Evolutionary conservation across 2,888 invertebrate species (phyloP), one percentile per base, ranked within the genome.

Genomic region (Linyphia triangularis): DNA sequence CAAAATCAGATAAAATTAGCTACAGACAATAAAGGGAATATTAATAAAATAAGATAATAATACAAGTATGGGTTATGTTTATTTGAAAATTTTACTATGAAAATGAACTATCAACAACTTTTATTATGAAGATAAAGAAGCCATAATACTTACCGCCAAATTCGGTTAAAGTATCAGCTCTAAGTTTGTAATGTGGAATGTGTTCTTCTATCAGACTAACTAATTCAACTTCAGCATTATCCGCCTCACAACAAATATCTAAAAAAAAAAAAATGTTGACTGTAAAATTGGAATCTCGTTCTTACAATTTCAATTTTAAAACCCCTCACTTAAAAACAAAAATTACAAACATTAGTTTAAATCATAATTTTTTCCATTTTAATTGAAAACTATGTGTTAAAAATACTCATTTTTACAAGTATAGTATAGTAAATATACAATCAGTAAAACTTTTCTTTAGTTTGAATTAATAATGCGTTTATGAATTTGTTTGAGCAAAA

Each of bases 171-270:
- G 97, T 96, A 94, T 99, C 98, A 85, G 98, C 98, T 93, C 98
- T 95, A 90, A 99, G 95, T 92, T 96, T 96, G 94, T 99, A 99
- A 92, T 96, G 96, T 79, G 98, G 98, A 93, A 98, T 97, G 93
- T 97, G 96, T 93, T 98, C 98, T 94, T 98, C 97, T 91, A 98
- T 94, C 91, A 98, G 94, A 93, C 97, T 97, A 93, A 98, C 96
- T 92, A 98, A 97, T 94, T 98, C 98, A 92, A 98, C 97, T 95
- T 98, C 98, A 90, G 97, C 97, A 93, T 97, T 95, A 93, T 97
- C 96, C 93, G 96, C 97, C 93, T 96, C 96, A 94, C 96, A 97
- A 95, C 97, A 97, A 94, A 98, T 95, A 94, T 98, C 98, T 98
- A 95, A 90, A 94, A 94, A 91, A 73, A 81, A 90, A 19, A n/a